A percentile compares a stretch with the other conserved stretches of the same genome.
phyloP scores from a whole-genome alignment of 1,140 invertebrate genomes.

The Nixonia krombeini region DNA sequence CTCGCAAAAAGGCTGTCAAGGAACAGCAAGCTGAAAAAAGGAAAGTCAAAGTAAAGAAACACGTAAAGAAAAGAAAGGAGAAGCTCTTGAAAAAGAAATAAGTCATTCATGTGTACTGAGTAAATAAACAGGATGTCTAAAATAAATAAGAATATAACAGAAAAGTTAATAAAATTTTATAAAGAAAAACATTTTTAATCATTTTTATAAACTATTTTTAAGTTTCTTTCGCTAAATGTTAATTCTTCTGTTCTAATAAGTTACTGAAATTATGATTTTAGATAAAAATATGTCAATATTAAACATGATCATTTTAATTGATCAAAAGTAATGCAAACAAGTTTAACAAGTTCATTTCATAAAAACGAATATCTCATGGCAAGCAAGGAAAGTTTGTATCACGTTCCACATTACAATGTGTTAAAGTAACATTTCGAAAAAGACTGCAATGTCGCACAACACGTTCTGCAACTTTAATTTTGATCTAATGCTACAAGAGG shows the following conservation, averaged over 20 bases:
- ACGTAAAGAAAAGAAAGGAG: constrained; percentile 93
- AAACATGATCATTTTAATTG: constrained; percentile 26
- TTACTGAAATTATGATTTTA: not conserved
- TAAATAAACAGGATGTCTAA: too few relatives aligned
- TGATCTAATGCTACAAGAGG: constrained; percentile 46
- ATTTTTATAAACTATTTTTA: too few relatives aligned
- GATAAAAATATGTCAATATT: constrained; percentile 23
- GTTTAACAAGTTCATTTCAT: constrained; percentile 40
- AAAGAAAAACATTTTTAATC: not conserved
- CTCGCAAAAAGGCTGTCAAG: constrained; percentile 88
- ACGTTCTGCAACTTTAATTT: constrained; percentile 38
- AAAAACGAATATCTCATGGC: too few relatives aligned
- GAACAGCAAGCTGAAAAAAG: constrained; percentile 92
- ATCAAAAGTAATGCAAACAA: constrained; percentile 31
- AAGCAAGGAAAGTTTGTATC: constrained; percentile 33
- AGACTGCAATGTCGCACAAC: constrained; percentile 17
- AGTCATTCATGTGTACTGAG: too few relatives aligned
- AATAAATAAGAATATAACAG: not conserved
- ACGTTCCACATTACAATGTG: constrained; percentile 22
- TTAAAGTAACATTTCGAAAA: not conserved
- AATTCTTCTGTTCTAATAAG: not conserved
- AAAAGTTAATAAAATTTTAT: constrained; percentile 2
- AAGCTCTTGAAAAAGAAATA: constrained; percentile 70
- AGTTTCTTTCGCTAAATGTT: too few relatives aligned
- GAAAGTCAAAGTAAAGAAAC: constrained; percentile 94